These are phyloP conservation scores for Oikopleura vanhoeffeni DNA, from an alignment of 23 tunicate genomes.

Conservation along the genomic window DNA sequence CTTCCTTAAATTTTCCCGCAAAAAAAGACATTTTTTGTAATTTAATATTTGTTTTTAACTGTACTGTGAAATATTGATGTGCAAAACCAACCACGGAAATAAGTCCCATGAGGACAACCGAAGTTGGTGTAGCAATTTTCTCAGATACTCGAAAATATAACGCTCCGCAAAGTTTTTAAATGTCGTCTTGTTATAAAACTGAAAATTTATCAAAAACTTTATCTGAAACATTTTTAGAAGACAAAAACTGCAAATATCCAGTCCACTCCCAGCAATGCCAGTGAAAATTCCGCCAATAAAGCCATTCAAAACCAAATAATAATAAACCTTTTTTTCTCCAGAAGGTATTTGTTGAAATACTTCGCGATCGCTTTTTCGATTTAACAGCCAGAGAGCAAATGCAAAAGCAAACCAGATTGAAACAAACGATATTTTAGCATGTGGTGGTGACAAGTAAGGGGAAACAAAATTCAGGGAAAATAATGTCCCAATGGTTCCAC, in stretches of 20 bases:
- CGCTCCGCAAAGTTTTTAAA: too few relatives aligned
- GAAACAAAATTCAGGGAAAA: not conserved
- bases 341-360: not conserved
- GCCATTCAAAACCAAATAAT: not conserved
- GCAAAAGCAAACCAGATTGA: constrained; percentile 14
- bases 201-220: too few relatives aligned
- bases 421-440: constrained; percentile 9
- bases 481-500: not conserved
- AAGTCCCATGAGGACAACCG: not conserved
- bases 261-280: not conserved
- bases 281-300: not conserved
- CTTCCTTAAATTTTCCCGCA: too few relatives aligned
- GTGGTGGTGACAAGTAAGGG: not conserved
- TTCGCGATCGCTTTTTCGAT: not conserved
- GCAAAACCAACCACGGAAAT: not conserved
- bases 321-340: not conserved
- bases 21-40: too few relatives aligned
- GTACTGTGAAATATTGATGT: not conserved
- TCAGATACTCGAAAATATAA: not conserved
- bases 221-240: too few relatives aligned
- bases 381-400: not conserved
- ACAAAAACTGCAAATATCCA: not conserved
- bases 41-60: too few relatives aligned
- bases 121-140: not conserved
- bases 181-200: too few relatives aligned